Base-by-base conservation (phyloP, 2,888 invertebrate genomes). In the Tupiocoris notatus region DNA sequence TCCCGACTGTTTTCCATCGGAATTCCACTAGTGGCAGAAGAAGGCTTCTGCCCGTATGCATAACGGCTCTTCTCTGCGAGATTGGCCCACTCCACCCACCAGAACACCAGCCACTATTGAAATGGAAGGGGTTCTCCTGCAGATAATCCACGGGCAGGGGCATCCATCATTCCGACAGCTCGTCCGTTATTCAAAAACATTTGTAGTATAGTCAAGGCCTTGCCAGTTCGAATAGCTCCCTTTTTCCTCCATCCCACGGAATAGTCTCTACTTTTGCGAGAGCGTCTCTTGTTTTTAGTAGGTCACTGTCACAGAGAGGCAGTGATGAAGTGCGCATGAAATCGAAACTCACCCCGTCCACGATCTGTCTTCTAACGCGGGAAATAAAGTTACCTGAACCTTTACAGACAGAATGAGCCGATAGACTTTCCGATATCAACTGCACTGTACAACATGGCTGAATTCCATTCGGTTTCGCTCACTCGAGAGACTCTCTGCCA, bases 141-240 rank as follows among this genome's bases (percentile, higher is more conserved):
- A 59, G 59, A 59, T 59, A 59, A 17, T 59, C 59, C 17, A 59
- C 39, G 59, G 59, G 17, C 59, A 59, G 18, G n/a, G 17, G 18
- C 59, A 59, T 59, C 59, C 59, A 59, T 59, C 59, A 59, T 18
- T 59, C 59, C 59, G 59, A 59, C 59, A 59, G 59, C 59, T 59
- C 39, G 39, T 39, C 18, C 59, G 59, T 59, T 59, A 59, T 59
- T 59, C 59, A 59, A 59, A 59, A 59, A 59, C 59, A 59, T n/a
- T 59, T 59, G 59, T 59, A 39, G 39, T 39, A 39, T 39, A 39
- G 39, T 39, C 39, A 12, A 39, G 39, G 39, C 39, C 39, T 39
- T 39, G 39, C 39, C 39, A 39, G 39, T 39, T 39, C 39, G 39
- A 39, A 39, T 39, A 39, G 39, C 39, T 39, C 39, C 39, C 39